Conservation (phyloP, 2,797 vertebrate species). For the Melanotaenia parkinsoni region DNA sequence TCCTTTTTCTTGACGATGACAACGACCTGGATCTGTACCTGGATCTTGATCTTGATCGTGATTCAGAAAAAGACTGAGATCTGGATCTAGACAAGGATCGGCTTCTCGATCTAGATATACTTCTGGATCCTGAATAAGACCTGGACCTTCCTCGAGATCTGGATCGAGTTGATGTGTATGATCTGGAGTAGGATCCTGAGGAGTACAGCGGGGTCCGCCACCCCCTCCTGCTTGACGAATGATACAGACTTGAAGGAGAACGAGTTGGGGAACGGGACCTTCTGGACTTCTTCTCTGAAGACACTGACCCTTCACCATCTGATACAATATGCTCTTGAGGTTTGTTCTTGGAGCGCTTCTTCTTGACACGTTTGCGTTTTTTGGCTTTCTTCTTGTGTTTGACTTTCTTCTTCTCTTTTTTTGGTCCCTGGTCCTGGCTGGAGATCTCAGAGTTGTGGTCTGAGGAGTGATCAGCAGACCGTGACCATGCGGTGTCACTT, state of each 20-base stretch:
- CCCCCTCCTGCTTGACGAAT: constrained; percentile 83
- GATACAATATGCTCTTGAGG: constrained; percentile 62
- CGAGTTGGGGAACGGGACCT: constrained; percentile 83
- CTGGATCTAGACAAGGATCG: constrained; percentile 79
- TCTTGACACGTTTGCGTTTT: constrained; percentile 91
- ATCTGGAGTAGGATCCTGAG: constrained; percentile 86
- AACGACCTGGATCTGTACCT: constrained; percentile 72
- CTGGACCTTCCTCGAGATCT: constrained; percentile 71
- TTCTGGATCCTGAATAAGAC: constrained; percentile 83
- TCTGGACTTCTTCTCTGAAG: constrained; percentile 81
- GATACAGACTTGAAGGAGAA: constrained; percentile 81
- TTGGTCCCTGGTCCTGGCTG: constrained; percentile 80
- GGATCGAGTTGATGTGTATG: constrained; percentile 79
- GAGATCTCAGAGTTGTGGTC: constrained; percentile 84
- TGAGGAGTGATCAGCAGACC: constrained; percentile 86
- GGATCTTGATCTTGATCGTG: constrained; percentile 73
- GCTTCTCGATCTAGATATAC: constrained; percentile 64
- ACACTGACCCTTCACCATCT: constrained; percentile 80
- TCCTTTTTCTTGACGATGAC: constrained; percentile 73
- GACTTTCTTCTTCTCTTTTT: constrained; percentile 90
- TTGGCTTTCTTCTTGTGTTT: constrained; percentile 95
- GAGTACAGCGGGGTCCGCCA: constrained; percentile 80
- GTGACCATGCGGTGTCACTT: constrained; percentile 88
- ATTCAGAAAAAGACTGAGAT: constrained; percentile 72
- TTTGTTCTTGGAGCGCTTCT: constrained; percentile 82